phyloP scores from a whole-genome alignment of 30 jellyfish, hydroid and myxozoan genomes.

The Cassiopea xamachana region DNA sequence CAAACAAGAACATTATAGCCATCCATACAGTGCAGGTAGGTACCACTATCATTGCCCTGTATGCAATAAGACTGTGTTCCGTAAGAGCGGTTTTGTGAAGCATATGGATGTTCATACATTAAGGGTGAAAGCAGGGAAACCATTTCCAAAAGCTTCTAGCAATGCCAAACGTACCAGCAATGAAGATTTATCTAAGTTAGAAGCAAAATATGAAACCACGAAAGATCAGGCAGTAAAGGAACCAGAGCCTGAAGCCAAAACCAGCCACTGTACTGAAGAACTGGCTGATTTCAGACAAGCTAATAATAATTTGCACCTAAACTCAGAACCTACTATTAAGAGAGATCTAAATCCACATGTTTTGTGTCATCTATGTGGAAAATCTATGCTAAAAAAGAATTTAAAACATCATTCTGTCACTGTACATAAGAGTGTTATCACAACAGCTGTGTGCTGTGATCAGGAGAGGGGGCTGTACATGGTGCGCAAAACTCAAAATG shows the following conservation, averaged over 20 bases:
- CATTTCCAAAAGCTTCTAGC: neutral
- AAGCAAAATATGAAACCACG: neutral
- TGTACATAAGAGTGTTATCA: neutral
- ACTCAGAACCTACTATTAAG: neutral
- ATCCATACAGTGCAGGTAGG: neutral
- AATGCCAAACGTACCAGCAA: neutral
- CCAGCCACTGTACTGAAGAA: neutral
- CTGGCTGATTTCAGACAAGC: neutral
- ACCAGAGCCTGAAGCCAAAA: neutral
- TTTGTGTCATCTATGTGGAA: slow-evolving; percentile 22
- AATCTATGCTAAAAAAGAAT: neutral
- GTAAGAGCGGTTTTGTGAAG: neutral
- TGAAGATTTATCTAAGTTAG: neutral
- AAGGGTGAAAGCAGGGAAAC: neutral
- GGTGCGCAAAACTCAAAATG: slow-evolving; percentile 20
- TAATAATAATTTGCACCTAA: neutral
- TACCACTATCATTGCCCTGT: slow-evolving; percentile 12
- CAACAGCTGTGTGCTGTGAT: slow-evolving; percentile 52
- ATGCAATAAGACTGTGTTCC: neutral
- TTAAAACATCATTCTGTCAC: neutral
- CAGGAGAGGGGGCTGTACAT: slow-evolving; percentile 16
- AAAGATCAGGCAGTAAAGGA: neutral
- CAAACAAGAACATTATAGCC: neutral
- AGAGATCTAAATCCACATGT: neutral
- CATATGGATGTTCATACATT: neutral